phyloP scores from a whole-genome alignment of 2,888 invertebrate genomes.

The Clostera curtula region DNA sequence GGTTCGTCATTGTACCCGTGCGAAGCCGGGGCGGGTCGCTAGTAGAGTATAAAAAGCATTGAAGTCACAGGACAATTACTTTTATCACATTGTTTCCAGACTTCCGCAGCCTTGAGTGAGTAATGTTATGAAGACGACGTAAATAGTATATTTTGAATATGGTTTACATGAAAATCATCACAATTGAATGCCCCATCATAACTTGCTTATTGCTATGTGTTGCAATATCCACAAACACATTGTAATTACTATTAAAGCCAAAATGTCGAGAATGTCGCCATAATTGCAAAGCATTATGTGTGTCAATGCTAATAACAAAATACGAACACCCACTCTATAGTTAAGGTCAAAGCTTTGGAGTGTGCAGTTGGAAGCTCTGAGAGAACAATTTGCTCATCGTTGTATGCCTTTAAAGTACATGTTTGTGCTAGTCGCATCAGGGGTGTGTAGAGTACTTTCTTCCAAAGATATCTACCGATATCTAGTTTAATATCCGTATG shows the following conservation, averaged over 20 bases:
- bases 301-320: conserved; percentile 61
- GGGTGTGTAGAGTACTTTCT: too few species aligned
- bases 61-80: too few species aligned
- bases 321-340: conserved; percentile 45
- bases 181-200: not conserved
- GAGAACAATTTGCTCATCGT: conserved; percentile 35
- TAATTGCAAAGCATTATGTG: conserved; percentile 45
- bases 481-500: too few species aligned
- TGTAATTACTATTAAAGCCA: conserved; percentile 37
- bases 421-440: too few species aligned
- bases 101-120: too few species aligned
- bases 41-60: too few species aligned
- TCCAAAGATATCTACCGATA: too few species aligned
- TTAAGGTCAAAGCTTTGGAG: conserved; percentile 49
- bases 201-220: conserved; percentile 11
- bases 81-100: too few species aligned
- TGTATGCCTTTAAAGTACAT: conserved; percentile 6
- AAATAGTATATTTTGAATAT: too few species aligned
- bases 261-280: conserved; percentile 45
- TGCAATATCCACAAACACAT: conserved; percentile 35
- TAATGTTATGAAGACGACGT: too few species aligned
- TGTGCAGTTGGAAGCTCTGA: conserved; percentile 37
- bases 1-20: too few species aligned
- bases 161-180: not conserved
- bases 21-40: too few species aligned